Evolutionary conservation across 2,113 vertebrate species (phyloP).

Genomic region (Gobius niger): DNA sequence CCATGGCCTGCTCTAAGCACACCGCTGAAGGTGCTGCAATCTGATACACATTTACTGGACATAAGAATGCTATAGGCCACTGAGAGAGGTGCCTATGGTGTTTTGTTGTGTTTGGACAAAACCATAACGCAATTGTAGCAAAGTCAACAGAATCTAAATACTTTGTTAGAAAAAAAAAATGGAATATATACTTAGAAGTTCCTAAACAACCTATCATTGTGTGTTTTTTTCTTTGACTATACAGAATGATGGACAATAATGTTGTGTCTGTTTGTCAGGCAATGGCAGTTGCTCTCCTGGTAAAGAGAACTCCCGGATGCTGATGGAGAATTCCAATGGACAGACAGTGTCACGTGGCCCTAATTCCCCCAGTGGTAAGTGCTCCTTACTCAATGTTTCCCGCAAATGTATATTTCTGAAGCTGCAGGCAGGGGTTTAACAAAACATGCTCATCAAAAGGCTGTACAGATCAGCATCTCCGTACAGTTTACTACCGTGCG

Average conservation of each 20-base stretch:
- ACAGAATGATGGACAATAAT: conserved; percentile 25
- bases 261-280: conserved; percentile 82
- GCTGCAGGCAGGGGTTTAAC: conserved; percentile 6
- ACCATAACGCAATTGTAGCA: neutral
- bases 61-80: conserved; percentile 49
- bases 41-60: conserved; percentile 69
- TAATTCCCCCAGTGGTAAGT: conserved; percentile 93
- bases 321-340: conserved; percentile 92
- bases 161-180: too few relatives aligned
- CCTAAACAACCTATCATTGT: too few relatives aligned
- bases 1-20: conserved; percentile 56
- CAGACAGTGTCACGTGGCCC: conserved; percentile 83
- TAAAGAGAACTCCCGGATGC: conserved; percentile 89
- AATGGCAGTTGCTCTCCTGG: conserved; percentile 94
- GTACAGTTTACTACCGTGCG: neutral
- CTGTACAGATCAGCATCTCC: neutral
- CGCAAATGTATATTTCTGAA: neutral
- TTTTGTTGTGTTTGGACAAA: neutral
- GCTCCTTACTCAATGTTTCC: conserved; percentile 15
- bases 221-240: neutral
- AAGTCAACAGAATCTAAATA: neutral
- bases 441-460: neutral
- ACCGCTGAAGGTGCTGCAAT: conserved; percentile 74
- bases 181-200: too few relatives aligned
- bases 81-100: conserved; percentile 17